Evolutionary conservation across 2,113 vertebrate genomes (phyloP).

Genomic region (Phrynosoma blainvillii): DNA sequence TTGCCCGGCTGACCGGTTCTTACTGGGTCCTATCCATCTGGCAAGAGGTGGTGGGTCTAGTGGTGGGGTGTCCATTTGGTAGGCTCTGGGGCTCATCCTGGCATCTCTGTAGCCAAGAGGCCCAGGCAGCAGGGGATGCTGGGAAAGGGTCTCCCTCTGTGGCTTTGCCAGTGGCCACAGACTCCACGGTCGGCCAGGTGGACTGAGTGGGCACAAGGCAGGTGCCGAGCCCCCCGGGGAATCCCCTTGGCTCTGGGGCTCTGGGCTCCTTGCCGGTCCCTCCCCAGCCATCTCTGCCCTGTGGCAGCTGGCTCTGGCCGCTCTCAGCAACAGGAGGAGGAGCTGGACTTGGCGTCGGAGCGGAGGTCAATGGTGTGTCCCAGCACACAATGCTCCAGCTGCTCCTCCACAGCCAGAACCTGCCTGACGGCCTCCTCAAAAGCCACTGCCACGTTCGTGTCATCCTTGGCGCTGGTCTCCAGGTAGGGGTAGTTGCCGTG

Average conservation of each 20-base stretch:
- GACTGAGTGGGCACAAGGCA: too few relatives aligned
- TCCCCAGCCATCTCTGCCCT: neutral
- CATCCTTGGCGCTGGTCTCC: conserved; percentile 97
- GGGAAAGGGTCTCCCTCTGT: neutral
- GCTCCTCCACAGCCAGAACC: conserved; percentile 91
- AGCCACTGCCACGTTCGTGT: conserved; percentile 93
- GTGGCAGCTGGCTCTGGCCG: neutral
- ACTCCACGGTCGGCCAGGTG: too few relatives aligned
- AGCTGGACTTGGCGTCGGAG: conserved; percentile 86
- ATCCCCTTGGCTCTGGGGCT: neutral
- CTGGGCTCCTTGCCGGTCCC: too few relatives aligned
- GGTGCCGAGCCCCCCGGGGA: too few relatives aligned
- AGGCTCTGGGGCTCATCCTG: neutral
- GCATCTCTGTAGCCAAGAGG: too few relatives aligned
- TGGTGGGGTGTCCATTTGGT: neutral
- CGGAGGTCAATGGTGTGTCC: conserved; percentile 91
- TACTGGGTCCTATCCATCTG: too few relatives aligned
- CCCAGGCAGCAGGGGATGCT: too few relatives aligned
- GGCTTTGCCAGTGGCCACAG: too few relatives aligned
- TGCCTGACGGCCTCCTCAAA: conserved; percentile 95
- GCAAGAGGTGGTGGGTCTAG: neutral
- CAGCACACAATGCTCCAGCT: conserved; percentile 90
- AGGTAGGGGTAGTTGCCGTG: conserved; percentile 93
- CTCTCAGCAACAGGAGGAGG: conserved; percentile 89
- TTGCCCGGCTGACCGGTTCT: too few relatives aligned